phyloP scores from a whole-genome alignment of 1,140 invertebrate genomes.

The Danaus plexippus region DNA sequence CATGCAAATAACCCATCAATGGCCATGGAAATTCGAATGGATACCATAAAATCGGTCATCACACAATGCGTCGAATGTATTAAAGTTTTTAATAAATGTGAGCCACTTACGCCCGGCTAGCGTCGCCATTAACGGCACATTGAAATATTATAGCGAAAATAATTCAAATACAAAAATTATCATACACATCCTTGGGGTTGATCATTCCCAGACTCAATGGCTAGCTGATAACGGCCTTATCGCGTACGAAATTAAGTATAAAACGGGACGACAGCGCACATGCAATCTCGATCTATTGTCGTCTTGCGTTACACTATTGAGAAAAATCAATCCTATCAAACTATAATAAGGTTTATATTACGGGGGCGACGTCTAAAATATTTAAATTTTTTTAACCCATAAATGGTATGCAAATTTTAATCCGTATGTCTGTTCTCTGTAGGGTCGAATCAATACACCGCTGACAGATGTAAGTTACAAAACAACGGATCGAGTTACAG shows the following conservation, averaged over 20 bases:
- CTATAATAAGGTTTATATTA: no score
- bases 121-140: conserved; percentile 62
- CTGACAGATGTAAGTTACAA: conserved; percentile 58
- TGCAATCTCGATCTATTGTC: no score
- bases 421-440: conserved; percentile 29
- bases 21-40: conserved; percentile 56
- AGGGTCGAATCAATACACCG: conserved; percentile 49
- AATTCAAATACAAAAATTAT: conserved; percentile 55
- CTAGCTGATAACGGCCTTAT: no score
- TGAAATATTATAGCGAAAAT: conserved; percentile 71
- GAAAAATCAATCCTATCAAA: no score
- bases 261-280: no score
- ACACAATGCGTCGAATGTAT: conserved; percentile 45
- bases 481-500: conserved; percentile 48
- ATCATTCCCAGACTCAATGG: conserved; percentile 32
- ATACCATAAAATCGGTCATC: conserved; percentile 59
- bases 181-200: conserved; percentile 60
- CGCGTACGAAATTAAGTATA: no score
- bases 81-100: conserved; percentile 39
- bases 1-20: conserved; percentile 64
- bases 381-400: conserved; percentile 61
- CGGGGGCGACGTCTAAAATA: conserved; percentile 12
- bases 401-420: conserved; percentile 65
- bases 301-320: no score
- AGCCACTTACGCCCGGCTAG: conserved; percentile 50